These are phyloP conservation scores for Gerosis bhagava DNA, from an alignment of 2,888 invertebrate species.

Conservation along the genomic window DNA sequence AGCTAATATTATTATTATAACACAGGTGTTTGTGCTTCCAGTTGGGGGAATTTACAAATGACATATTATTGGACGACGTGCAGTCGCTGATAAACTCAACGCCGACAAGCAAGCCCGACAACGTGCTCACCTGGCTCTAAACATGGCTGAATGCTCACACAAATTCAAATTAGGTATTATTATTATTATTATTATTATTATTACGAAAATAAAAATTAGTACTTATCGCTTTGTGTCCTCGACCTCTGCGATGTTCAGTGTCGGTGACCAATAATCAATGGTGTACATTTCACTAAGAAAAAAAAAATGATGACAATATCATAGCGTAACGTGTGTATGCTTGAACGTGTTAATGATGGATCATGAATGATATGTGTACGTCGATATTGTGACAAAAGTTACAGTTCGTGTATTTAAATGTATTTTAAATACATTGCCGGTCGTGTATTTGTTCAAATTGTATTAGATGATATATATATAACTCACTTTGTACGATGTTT, in stretches of 20 bases:
- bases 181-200: too few species aligned
- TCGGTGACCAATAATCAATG: conserved; percentile 56
- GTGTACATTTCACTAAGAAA: conserved; percentile 70
- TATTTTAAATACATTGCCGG: neutral
- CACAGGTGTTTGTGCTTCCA: too few species aligned
- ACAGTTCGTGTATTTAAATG: conserved; percentile 6
- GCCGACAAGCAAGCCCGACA: conserved; percentile 92
- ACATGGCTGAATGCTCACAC: conserved; percentile 44
- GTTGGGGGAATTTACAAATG: conserved; percentile 93
- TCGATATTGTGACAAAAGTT: conserved; percentile 34
- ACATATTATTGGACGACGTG: conserved; percentile 93
- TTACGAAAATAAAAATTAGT: too few species aligned
- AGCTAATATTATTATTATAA: too few species aligned
- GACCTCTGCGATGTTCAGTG: conserved; percentile 41
- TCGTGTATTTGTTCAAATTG: conserved; percentile 18
- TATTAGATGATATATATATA: conserved; percentile 6
- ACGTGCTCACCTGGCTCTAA: conserved; percentile 94
- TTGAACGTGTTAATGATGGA: conserved; percentile 49
- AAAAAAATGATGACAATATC: conserved; percentile 69
- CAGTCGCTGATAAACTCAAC: conserved; percentile 95
- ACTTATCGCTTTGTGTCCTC: conserved; percentile 47
- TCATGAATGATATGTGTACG: conserved; percentile 40
- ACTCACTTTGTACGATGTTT: conserved; percentile 1
- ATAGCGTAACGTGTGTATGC: conserved; percentile 58
- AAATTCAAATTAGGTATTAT: conserved; percentile 51